phyloP scores from a whole-genome alignment of 1,140 invertebrate genomes.

The Orchestia grillus region DNA sequence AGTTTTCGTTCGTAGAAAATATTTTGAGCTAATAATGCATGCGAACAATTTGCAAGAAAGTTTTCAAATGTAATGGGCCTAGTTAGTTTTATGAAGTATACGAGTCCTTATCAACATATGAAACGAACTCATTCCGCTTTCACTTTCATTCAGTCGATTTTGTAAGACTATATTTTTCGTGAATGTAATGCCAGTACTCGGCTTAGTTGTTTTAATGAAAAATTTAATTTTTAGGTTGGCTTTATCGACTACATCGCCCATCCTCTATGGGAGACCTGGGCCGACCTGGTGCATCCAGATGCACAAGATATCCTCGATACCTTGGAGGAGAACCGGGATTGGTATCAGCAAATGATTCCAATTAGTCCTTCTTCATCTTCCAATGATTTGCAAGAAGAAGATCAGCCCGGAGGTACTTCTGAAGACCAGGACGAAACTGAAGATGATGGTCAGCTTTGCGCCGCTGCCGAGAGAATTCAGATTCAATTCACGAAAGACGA shows the following conservation, averaged over 20 bases:
- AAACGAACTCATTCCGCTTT: too few relatives aligned
- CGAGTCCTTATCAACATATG: too few relatives aligned
- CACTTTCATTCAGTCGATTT: too few relatives aligned
- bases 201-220: neutral
- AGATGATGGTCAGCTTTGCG: conserved; percentile 62
- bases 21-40: too few relatives aligned
- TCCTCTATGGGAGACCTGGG: conserved; percentile 99
- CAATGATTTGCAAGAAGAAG: conserved; percentile 70
- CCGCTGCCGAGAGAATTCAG: conserved; percentile 68
- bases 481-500: conserved; percentile 66
- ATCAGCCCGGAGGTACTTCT: conserved; percentile 62
- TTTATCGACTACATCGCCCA: conserved; percentile 99
- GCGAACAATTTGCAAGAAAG: too few relatives aligned
- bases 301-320: conserved; percentile 98
- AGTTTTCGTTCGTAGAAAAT: too few relatives aligned
- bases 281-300: conserved; percentile 97
- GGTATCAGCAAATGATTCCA: conserved; percentile 87
- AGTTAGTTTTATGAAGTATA: too few relatives aligned
- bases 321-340: conserved; percentile 97
- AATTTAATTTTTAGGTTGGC: conserved; percentile 80
- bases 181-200: too few relatives aligned
- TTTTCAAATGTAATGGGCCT: too few relatives aligned
- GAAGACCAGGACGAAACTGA: conserved; percentile 56
- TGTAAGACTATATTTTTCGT: too few relatives aligned
- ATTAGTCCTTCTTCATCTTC: conserved; percentile 73